These are phyloP conservation scores for Perca schrenkii DNA, from an alignment of 2,113 vertebrate species.

Conservation along the genomic window DNA sequence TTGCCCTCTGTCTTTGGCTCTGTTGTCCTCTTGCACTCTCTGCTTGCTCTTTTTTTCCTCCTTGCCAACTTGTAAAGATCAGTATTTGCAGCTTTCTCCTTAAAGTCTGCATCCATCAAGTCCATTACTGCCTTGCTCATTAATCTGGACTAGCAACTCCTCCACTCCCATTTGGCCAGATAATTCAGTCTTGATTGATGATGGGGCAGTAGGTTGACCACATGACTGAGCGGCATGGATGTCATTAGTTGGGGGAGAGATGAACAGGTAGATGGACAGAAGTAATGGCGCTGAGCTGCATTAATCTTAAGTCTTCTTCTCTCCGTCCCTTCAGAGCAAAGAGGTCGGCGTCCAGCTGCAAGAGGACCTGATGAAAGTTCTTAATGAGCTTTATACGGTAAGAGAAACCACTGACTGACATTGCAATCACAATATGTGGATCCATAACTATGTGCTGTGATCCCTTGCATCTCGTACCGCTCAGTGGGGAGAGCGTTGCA, in stretches of 20 bases:
- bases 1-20: conserved; percentile 13
- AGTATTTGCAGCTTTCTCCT: conserved; percentile 35
- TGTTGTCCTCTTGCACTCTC: conserved; percentile 17
- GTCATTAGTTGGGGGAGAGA: background rate
- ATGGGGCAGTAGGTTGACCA: conserved; percentile 19
- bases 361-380: conserved; percentile 97
- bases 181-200: conserved; percentile 49
- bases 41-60: conserved; percentile 1
- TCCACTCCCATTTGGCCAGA: conserved; percentile 21
- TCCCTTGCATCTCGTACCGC: background rate
- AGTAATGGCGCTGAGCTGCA: background rate
- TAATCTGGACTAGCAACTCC: conserved; percentile 45
- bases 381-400: conserved; percentile 98
- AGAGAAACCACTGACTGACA: conserved; percentile 56
- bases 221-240: conserved; percentile 17
- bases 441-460: background rate
- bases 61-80: conserved; percentile 29
- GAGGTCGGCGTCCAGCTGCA: conserved; percentile 97
- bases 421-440: background rate
- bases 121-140: conserved; percentile 38
- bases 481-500: background rate
- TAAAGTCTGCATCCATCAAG: conserved; percentile 50
- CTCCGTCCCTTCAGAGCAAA: conserved; percentile 90
- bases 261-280: conserved; percentile 11
- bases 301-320: conserved; percentile 19